Base-by-base conservation (phyloP, 2,113 vertebrate species). In the Cryptomyrus ogoouensis region DNA sequence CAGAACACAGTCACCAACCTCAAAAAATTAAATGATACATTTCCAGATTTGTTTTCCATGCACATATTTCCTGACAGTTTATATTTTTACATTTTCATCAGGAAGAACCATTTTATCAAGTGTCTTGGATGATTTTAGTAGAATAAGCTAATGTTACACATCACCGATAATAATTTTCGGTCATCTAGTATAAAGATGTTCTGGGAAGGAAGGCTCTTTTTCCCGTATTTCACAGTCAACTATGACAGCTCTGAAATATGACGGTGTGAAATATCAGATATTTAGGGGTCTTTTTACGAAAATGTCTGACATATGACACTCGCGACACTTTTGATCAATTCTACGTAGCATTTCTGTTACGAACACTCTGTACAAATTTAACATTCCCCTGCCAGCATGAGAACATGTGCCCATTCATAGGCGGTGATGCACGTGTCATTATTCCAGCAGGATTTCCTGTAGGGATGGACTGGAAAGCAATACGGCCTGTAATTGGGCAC, bases 401-500 rank as follows among this genome's bases (percentile, higher is more conserved):
- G 94, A 84, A 27, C 62, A 93, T 92, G 94, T 92, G 42, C 0
- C 80, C 35, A 5, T 7, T 94, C 93, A 92, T 92, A 89, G 92
- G 92, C 92, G 93, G 94, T 93, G 92, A 49, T 89, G 91, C 92
- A 94, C 93, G 94, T 94, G 94, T 94, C 93, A 95, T 94, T 94
- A 93, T 92, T 17, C 27, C 24, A 47, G 80, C 31, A 83, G 12
- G 0, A 47, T 47, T 92, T 94, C 94, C 94, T 95, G 93, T 94
- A 70, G 94, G 95, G 93, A 93, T 92, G 92, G 93, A 91, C 93
- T 62, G 91, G 93, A 31, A 27, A 66, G n/a, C 62, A 12, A 66
- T 27, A 94, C 92, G 94, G 93, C 92, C 93, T 94, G 94, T 95
- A 95, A 95, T 94, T 95, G 94, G 91, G 94, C 92, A 94, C 94